Conservation (phyloP, 92 coral and sea anemone species). For the Phymanthus crucifer region DNA sequence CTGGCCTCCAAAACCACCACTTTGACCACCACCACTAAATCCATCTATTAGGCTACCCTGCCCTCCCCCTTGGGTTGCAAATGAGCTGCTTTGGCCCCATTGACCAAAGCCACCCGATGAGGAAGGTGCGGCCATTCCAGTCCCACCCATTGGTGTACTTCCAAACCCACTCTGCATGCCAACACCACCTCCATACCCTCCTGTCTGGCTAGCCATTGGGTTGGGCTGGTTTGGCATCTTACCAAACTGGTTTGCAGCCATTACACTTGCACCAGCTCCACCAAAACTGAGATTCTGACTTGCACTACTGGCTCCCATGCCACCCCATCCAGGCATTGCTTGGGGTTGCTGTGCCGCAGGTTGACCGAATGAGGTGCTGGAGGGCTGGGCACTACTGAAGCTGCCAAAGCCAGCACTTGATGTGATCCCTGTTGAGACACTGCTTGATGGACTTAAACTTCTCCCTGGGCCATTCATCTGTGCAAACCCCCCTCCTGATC, state of each 20-base stretch:
- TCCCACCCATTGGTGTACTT: conserved; percentile 29
- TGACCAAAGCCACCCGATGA: conserved; percentile 27
- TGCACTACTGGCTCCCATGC: conserved; percentile 47
- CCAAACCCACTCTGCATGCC: conserved; percentile 51
- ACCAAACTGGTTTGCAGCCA: conserved; percentile 97
- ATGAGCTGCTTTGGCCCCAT: conserved; percentile 18
- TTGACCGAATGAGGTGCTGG: conserved; percentile 41
- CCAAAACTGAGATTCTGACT: conserved; percentile 85
- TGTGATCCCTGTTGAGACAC: conserved; percentile 44
- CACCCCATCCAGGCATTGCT: conserved; percentile 61
- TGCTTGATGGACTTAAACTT: conserved; percentile 67
- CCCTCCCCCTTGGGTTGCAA: conserved; percentile 26
- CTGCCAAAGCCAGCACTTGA: conserved; percentile 74
- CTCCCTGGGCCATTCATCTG: conserved; percentile 80
- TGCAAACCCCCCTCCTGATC: conserved; percentile 55
- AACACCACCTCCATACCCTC: conserved; percentile 45
- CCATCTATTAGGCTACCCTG: conserved; percentile 35
- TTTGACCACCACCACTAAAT: conserved; percentile 46
- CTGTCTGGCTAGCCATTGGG: conserved; percentile 63
- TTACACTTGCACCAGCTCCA: conserved; percentile 91
- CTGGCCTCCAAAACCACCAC: conserved; percentile 71
- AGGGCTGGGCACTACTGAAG: conserved; percentile 59
- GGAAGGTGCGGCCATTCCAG: conserved; percentile 16
- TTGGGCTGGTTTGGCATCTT: conserved; percentile 69
- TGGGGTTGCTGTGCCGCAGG: conserved; percentile 51